Evolutionary conservation across 1,140 invertebrate species (phyloP).

Genomic region (Zaprionus ghesquierei): DNA sequence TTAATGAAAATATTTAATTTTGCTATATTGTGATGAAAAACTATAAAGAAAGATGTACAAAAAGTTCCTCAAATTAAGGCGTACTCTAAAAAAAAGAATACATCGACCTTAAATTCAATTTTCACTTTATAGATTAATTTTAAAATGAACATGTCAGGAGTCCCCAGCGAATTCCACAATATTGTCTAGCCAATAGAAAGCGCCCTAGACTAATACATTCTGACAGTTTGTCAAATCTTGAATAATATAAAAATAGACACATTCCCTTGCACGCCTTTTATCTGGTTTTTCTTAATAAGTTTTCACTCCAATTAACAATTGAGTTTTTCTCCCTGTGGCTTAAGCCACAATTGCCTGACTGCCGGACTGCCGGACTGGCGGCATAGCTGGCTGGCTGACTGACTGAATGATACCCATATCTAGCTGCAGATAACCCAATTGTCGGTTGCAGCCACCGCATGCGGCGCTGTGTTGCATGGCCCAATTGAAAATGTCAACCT

Average conservation of each 20-base stretch:
- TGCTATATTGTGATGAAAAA: too few relatives aligned
- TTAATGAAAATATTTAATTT: too few relatives aligned
- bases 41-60: too few relatives aligned
- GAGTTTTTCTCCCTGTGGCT: background rate
- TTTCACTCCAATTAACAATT: constrained; percentile 8
- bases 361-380: constrained; percentile 3
- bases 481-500: constrained; percentile 77
- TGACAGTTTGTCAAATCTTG: background rate
- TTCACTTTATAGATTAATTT: too few relatives aligned
- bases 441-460: constrained; percentile 46
- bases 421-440: constrained; percentile 17
- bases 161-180: background rate
- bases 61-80: too few relatives aligned
- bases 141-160: background rate
- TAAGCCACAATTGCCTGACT: background rate
- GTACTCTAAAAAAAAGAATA: too few relatives aligned
- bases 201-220: background rate
- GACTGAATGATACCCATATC: constrained; percentile 11
- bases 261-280: background rate
- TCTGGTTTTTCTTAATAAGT: background rate
- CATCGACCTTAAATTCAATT: too few relatives aligned
- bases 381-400: constrained; percentile 3
- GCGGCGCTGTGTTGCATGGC: constrained; percentile 62
- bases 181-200: background rate
- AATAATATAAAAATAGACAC: background rate